These are phyloP conservation scores for Oligia strigilis DNA, from an alignment of 2,888 invertebrate genomes.

Conservation along the genomic window DNA sequence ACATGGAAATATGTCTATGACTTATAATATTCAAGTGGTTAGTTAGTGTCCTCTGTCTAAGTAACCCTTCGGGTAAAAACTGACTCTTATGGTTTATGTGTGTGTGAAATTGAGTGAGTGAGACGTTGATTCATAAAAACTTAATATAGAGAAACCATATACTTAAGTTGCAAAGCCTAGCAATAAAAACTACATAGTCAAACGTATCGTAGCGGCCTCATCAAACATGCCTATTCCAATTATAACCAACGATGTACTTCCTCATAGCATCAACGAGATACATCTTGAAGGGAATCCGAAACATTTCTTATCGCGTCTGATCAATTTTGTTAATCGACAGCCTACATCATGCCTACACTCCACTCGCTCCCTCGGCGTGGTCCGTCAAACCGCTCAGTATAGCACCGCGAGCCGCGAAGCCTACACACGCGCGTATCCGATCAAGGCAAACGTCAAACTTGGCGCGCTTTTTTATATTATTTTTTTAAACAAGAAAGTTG, in stretches of 20 bases:
- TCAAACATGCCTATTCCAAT: constrained; percentile 45
- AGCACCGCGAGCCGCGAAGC: constrained; percentile 86
- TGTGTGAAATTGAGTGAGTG: no score
- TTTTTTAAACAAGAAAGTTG: constrained; percentile 49
- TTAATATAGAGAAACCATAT: background rate
- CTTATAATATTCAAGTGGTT: no score
- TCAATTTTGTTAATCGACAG: constrained; percentile 85
- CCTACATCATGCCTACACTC: constrained; percentile 76
- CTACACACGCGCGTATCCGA: constrained; percentile 73
- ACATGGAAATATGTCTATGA: no score
- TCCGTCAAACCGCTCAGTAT: constrained; percentile 75
- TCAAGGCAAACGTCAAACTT: constrained; percentile 70
- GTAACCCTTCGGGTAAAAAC: background rate
- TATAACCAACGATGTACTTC: constrained; percentile 53
- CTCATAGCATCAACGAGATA: constrained; percentile 46
- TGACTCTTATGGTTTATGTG: background rate
- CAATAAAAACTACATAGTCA: constrained; percentile 31
- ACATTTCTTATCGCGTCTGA: constrained; percentile 79
- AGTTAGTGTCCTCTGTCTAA: no score
- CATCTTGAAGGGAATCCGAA: constrained; percentile 63
- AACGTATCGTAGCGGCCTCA: constrained; percentile 27
- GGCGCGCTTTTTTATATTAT: constrained; percentile 69
- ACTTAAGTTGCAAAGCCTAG: constrained; percentile 1
- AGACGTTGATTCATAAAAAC: constrained; percentile 11
- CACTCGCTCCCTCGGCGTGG: constrained; percentile 67